Evolutionary conservation across 2,797 vertebrate genomes (phyloP).

Genomic region (Salmo trutta): DNA sequence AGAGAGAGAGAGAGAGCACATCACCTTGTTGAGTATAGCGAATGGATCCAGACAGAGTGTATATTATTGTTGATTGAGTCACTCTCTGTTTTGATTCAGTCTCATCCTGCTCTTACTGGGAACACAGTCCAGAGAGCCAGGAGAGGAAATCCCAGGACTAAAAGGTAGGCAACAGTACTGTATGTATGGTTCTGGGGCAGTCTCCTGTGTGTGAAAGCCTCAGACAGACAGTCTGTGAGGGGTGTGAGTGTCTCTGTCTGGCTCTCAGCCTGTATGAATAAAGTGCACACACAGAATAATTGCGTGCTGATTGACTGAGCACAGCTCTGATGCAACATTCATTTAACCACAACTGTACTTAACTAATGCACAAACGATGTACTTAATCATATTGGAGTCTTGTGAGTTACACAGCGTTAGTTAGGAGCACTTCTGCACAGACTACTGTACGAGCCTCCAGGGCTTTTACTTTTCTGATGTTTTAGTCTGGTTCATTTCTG

Average conservation of each 20-base stretch:
- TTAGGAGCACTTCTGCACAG: slow-evolving; percentile 27
- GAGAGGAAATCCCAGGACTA: slow-evolving; percentile 37
- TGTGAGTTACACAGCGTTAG: slow-evolving; percentile 20
- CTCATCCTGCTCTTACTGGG: slow-evolving; percentile 44
- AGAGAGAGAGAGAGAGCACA: slow-evolving; percentile 20
- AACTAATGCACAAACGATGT: slow-evolving; percentile 56
- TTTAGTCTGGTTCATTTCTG: slow-evolving; percentile 4
- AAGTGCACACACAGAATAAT: slow-evolving; percentile 26
- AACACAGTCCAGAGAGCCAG: slow-evolving; percentile 46
- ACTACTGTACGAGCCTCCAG: slow-evolving; percentile 9
- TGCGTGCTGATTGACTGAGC: slow-evolving; percentile 38
- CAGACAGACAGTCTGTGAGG: not conserved
- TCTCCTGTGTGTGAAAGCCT: not conserved
- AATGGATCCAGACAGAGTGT: slow-evolving; percentile 68
- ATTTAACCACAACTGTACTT: slow-evolving; percentile 45
- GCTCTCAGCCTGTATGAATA: slow-evolving; percentile 8
- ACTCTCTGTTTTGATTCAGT: slow-evolving; percentile 60
- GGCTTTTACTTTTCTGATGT: slow-evolving; percentile 43
- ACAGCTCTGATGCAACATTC: slow-evolving; percentile 42
- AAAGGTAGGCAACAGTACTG: slow-evolving; percentile 37
- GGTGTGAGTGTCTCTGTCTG: slow-evolving; percentile 4
- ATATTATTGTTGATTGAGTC: slow-evolving; percentile 72
- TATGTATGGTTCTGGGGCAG: slow-evolving; percentile 17
- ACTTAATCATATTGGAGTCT: slow-evolving; percentile 41
- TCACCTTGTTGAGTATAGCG: slow-evolving; percentile 70